These are phyloP conservation scores for Piprites chloris DNA, from an alignment of 2,113 vertebrate genomes.

Conservation along the genomic window DNA sequence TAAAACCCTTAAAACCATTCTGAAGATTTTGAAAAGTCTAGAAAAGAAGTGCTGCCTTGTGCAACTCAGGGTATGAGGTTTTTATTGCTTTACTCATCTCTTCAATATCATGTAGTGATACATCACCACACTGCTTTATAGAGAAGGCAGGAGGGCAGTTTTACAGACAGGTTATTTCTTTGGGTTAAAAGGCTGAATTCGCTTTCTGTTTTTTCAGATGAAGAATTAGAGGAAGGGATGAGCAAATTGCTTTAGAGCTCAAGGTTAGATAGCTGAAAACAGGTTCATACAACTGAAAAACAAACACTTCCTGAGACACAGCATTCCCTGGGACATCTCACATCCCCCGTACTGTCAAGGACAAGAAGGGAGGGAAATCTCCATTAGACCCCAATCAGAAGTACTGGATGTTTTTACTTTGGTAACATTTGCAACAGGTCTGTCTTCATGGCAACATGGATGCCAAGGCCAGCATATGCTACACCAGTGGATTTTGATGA, in stretches of 20 bases:
- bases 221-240: background rate
- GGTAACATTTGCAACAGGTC: background rate
- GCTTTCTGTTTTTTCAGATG: background rate
- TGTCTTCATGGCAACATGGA: background rate
- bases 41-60: background rate
- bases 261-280: background rate
- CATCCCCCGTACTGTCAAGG: background rate
- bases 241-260: background rate
- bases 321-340: background rate
- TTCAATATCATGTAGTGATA: too few species aligned
- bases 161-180: background rate
- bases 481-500: background rate
- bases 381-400: background rate
- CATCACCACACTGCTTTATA: background rate
- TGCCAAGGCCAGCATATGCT: background rate
- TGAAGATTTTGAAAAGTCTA: background rate
- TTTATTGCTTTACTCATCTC: background rate
- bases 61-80: background rate
- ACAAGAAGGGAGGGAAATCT: background rate
- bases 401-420: background rate
- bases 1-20: too few species aligned
- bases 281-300: background rate
- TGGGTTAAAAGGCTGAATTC: background rate
- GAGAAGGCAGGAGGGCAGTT: background rate
- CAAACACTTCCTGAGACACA: background rate